Base-by-base conservation (phyloP, 1,140 invertebrate genomes). In the Heliconius nattereri region DNA sequence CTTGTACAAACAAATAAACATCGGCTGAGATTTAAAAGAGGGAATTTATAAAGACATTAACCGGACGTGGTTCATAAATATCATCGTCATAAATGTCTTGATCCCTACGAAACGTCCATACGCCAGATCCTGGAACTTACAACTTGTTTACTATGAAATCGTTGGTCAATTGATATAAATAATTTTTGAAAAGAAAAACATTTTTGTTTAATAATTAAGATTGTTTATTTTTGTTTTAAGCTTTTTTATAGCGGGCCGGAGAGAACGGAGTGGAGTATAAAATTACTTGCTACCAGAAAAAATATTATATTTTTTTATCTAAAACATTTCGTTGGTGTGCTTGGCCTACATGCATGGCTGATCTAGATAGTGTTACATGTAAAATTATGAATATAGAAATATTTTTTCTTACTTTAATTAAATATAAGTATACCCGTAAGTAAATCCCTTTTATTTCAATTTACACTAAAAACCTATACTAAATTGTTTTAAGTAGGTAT, bases 41-140 rank as follows among this genome's bases (percentile, higher is more conserved):
- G 66, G 71, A 75, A 78, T 82, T 77, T 75, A 80, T 78, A 78
- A 78, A 83, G 78, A 77, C 78, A 80, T 82, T 76, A 80, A 73
- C 52, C 71, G 74, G 54, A 73, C 60, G 35, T 71, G 75, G 20
- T 32, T 78, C 76, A 80, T 80, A 80, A 80, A 80, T 78, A 76
- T 83, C 40, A 49, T 8, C 40, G 71, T 79, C 74, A 76, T 80
- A 76, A 80, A 76, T 52, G 78, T 80, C 52, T 80, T 76, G 76
- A 76, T 83, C 40, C 73, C 66, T 35, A 60, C 73, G 66, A 49
- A 74, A 76, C 73, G 40, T 80, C 23, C 75, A 72, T 76, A 76
- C 77, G 71, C 70, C 57, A 75, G 73, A 66, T 70, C 45, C 23
- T 71, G 35, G 37, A 71, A n/a, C n/a, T 72, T 72, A 72, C 71